Base-by-base conservation (phyloP, 2,113 vertebrate species). In the Vulpes ferrilata region DNA sequence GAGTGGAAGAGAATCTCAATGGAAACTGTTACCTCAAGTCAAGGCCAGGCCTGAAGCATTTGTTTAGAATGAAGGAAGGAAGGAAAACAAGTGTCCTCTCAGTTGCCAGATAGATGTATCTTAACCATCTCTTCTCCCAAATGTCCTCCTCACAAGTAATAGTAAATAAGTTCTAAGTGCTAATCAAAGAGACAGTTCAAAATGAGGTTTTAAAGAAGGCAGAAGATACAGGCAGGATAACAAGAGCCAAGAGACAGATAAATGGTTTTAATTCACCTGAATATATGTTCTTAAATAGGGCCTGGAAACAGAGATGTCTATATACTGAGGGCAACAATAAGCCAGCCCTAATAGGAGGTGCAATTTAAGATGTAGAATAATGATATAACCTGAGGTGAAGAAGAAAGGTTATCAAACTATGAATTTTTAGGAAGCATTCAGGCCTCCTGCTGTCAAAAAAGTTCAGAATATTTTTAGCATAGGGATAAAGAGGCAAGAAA, bases 291-390 rank as follows among this genome's bases (percentile, higher is more conserved):
- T 59, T 59, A 91, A 88, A 82, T 87, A 78, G 35, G 48, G 15
- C 11, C 35, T 94, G 3, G 88, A 94, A 97, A 97, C 55, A 81
- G 30, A 94, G 43, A 95, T 82, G 53, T 94, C 60, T 71, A 51
- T 87, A 81, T 91, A 86, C 94, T 89, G 73, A 95, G 71, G 69
- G 35, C 95, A 88, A 91, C n/a, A 93, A 92, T 94, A 96, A 92
- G 35, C 55, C 51, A 80, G 65, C 43, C 11, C n/a, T 89, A 38
- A 62, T 59, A 85, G 71, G 27, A 85, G 11, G 12, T 86, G 1
- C 60, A 95, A 95, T 23, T 97, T 32, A 92, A 91, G 48, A 57
- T 88, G 30, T 23, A 51, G 48, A 88, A 94, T 88, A 96, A 88
- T 11, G 13, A 82, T n/a, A 87, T 7, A 88, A 93, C 22, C 71